These are phyloP conservation scores for Andrena marginata DNA, from an alignment of 2,888 invertebrate genomes.

Conservation along the genomic window DNA sequence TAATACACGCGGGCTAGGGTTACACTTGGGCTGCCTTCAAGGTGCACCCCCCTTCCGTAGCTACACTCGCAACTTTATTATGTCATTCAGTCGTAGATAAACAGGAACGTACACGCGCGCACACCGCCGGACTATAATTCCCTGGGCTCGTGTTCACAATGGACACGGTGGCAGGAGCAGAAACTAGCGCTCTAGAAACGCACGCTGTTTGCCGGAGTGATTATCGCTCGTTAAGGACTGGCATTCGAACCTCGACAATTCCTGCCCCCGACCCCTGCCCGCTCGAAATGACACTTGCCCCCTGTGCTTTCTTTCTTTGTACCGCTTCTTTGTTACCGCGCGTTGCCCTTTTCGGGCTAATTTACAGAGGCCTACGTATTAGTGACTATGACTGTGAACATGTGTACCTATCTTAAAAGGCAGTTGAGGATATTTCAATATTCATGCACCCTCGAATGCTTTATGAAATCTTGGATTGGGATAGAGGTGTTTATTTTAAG, in stretches of 20 bases:
- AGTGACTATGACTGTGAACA: background rate
- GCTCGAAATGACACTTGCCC: conserved; percentile 32
- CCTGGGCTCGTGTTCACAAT: conserved; percentile 39
- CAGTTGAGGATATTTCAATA: background rate
- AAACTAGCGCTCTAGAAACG: conserved; percentile 58
- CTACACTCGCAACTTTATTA: conserved; percentile 4
- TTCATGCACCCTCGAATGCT: no score
- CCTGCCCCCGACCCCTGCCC: conserved; percentile 41
- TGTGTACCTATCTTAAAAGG: background rate
- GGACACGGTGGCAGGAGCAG: conserved; percentile 28
- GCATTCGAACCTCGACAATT: conserved; percentile 65
- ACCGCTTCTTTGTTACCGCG: conserved; percentile 30
- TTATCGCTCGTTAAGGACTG: conserved; percentile 78
- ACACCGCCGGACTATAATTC: conserved; percentile 19
- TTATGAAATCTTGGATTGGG: no score
- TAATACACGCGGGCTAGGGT: conserved; percentile 54
- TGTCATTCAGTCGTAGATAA: conserved; percentile 24
- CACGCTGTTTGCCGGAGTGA: conserved; percentile 76
- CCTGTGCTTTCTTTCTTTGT: conserved; percentile 21
- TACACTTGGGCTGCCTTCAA: conserved; percentile 39
- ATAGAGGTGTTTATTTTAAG: no score
- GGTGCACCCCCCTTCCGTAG: conserved; percentile 29
- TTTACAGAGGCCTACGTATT: conserved; percentile 20
- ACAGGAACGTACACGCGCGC: conserved; percentile 5
- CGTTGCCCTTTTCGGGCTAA: conserved; percentile 36